These are phyloP conservation scores for Scaeva pyrastri DNA, from an alignment of 2,888 invertebrate genomes.

Conservation along the genomic window DNA sequence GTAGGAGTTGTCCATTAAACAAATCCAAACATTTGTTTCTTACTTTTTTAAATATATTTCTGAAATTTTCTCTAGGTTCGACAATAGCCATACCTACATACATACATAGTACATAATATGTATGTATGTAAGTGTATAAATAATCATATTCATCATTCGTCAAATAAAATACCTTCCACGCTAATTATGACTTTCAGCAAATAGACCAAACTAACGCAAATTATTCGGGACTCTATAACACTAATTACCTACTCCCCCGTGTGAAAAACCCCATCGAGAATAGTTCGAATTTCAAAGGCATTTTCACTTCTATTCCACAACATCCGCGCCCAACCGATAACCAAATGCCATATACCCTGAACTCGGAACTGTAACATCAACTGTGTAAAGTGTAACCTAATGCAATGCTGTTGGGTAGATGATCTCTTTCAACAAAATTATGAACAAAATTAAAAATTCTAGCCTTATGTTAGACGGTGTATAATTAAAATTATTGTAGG, in stretches of 20 bases:
- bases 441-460: slow-evolving; percentile 68
- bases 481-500: slow-evolving; percentile 72
- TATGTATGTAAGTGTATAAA: too few relatives aligned
- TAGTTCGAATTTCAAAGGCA: slow-evolving; percentile 57
- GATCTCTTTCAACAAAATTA: slow-evolving; percentile 49
- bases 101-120: too few relatives aligned
- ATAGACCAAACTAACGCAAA: slow-evolving; percentile 36
- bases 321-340: not conserved
- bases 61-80: too few relatives aligned
- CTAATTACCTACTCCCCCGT: slow-evolving; percentile 53
- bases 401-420: slow-evolving; percentile 19
- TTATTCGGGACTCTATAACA: slow-evolving; percentile 56
- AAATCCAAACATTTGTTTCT: too few relatives aligned
- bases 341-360: slow-evolving; percentile 13
- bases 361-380: not conserved
- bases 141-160: not conserved
- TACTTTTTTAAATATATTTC: too few relatives aligned
- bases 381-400: not conserved
- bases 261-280: slow-evolving; percentile 38
- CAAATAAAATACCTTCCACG: not conserved
- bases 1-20: too few relatives aligned
- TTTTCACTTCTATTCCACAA: slow-evolving; percentile 36
- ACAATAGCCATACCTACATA: too few relatives aligned
- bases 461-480: slow-evolving; percentile 73
- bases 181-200: slow-evolving; percentile 21